Percentiles rank a stretch among this genome's conserved stretches.
Conservation (phyloP, 2,888 invertebrate species). For the Marronus borbonicus region DNA sequence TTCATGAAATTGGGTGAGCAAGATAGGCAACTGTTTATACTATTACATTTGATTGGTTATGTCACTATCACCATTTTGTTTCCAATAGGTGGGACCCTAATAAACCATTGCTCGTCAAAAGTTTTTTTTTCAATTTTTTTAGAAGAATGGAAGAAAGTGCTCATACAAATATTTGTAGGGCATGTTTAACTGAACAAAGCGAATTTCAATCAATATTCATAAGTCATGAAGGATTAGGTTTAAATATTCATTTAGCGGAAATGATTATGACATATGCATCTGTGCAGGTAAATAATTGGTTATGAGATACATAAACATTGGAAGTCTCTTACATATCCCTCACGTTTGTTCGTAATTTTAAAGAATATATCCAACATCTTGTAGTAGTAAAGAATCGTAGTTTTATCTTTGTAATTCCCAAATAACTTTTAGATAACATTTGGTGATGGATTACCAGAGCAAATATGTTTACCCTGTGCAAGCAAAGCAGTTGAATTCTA, state of each 20-base stretch:
- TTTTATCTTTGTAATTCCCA: conserved; percentile 9
- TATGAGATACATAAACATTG: conserved; percentile 1
- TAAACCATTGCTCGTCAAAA: conserved; percentile 64
- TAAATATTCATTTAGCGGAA: conserved; percentile 67
- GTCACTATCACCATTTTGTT: conserved; percentile 19
- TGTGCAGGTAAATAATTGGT: conserved; percentile 64
- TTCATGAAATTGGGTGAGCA: no score
- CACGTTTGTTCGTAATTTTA: no score
- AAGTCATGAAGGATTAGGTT: conserved; percentile 61
- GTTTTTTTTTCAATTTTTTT: conserved; percentile 60
- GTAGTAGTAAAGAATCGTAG: neutral
- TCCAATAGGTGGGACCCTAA: conserved; percentile 56
- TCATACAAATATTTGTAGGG: conserved; percentile 64
- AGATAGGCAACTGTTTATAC: no score
- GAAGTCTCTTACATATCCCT: neutral
- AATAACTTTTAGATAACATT: conserved; percentile 64
- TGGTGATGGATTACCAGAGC: conserved; percentile 76
- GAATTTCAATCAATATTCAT: conserved; percentile 67
- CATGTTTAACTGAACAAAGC: conserved; percentile 66
- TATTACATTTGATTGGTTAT: conserved; percentile 11
- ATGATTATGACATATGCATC: conserved; percentile 68
- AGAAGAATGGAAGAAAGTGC: conserved; percentile 61
- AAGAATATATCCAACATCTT: no score
- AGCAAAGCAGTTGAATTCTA: conserved; percentile 71
- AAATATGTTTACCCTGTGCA: conserved; percentile 74